Percentiles rank a stretch among this genome's conserved stretches.
These are phyloP conservation scores for Propithecus coquereli DNA, from an alignment of 2,113 vertebrate genomes.

Conservation along the genomic window DNA sequence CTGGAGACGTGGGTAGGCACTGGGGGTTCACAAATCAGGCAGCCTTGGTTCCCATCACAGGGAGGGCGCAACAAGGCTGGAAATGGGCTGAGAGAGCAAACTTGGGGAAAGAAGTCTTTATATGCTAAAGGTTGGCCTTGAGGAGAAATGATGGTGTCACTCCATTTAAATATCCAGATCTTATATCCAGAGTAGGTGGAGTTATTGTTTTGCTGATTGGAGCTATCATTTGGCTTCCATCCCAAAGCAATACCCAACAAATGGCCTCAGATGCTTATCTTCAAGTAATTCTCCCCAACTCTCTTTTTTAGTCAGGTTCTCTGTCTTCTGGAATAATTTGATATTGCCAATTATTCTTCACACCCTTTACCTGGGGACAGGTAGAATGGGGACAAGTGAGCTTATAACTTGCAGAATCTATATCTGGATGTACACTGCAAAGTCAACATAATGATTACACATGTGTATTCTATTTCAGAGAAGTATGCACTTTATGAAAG, in stretches of 20 bases:
- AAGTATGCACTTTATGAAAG: conserved; percentile 38
- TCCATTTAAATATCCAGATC: background rate
- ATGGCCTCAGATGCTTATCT: background rate
- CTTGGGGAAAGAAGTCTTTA: background rate
- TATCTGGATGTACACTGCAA: background rate
- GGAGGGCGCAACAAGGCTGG: background rate
- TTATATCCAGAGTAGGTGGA: background rate
- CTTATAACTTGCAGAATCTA: background rate
- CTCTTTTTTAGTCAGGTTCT: background rate
- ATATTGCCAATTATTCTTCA: background rate
- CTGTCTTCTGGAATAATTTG: conserved; percentile 1
- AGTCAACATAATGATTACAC: background rate
- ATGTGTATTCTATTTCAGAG: background rate
- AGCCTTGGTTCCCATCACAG: background rate
- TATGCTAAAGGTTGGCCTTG: background rate
- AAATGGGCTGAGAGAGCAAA: background rate
- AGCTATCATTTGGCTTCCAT: background rate
- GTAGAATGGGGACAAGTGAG: background rate
- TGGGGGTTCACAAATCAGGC: background rate
- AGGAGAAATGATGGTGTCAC: background rate
- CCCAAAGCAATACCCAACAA: background rate
- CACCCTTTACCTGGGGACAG: background rate
- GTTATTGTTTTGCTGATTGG: background rate
- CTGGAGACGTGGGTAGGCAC: background rate
- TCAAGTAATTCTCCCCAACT: background rate